Conservation (phyloP, 2,797 vertebrate species). For the Orientallactaga sibirica region DNA sequence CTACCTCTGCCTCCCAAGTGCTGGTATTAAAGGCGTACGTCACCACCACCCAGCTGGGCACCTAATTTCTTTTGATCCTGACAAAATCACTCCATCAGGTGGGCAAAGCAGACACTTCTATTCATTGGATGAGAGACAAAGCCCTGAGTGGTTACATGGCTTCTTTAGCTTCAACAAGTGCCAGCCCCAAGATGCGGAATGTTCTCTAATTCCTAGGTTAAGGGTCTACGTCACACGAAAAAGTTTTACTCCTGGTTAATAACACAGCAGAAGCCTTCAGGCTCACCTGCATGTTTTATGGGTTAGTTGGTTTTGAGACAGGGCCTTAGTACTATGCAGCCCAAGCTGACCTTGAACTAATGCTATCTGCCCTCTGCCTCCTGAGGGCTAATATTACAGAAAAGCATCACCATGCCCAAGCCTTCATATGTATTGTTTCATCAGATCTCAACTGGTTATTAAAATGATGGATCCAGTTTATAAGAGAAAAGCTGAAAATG, state of each 20-base stretch:
- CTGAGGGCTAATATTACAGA: neutral
- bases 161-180: neutral
- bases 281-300: neutral
- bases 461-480: neutral
- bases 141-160: neutral
- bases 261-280: neutral
- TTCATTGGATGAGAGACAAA: neutral
- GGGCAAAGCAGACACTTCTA: neutral
- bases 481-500: constrained; percentile 34
- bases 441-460: constrained; percentile 11
- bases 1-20: too few species aligned
- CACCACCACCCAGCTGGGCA: too few species aligned
- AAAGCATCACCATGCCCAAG: neutral
- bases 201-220: neutral
- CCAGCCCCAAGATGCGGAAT: neutral
- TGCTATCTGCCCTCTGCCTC: neutral
- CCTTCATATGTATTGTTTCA: neutral
- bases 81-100: neutral
- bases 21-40: too few species aligned
- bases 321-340: neutral
- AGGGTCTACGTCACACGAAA: neutral
- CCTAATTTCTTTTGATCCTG: neutral
- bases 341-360: neutral
- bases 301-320: neutral
- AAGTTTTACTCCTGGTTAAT: neutral